phyloP scores from a whole-genome alignment of 1,140 invertebrate genomes.

The Trachelipus rathkii region DNA sequence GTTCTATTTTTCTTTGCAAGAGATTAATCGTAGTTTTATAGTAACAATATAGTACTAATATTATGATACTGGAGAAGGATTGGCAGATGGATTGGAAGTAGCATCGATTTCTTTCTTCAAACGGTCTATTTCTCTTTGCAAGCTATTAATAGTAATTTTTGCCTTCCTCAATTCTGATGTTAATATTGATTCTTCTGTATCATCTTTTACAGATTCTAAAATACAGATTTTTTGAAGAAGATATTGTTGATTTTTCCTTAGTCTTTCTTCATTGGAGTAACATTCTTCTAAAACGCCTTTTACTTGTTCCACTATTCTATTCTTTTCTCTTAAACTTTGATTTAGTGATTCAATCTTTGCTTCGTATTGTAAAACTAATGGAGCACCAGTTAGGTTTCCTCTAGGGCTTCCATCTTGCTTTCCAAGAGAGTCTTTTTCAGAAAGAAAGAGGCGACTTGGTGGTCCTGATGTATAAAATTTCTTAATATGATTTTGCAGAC shows the following conservation, averaged over 20 bases:
- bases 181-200: conserved; percentile 29
- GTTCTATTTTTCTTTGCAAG: conserved; percentile 21
- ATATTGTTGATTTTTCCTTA: conserved; percentile 20
- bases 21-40: no score
- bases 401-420: conserved; percentile 25
- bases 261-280: conserved; percentile 26
- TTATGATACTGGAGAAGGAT: no score
- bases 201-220: conserved; percentile 33
- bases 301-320: not conserved
- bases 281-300: conserved; percentile 18
- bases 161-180: conserved; percentile 32
- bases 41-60: no score
- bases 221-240: conserved; percentile 28
- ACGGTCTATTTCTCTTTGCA: conserved; percentile 29
- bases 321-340: not conserved
- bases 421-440: not conserved
- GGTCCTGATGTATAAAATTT: not conserved
- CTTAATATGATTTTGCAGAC: not conserved
- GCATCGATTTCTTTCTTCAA: not conserved
- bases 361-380: not conserved
- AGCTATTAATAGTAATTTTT: conserved; percentile 32
- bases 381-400: not conserved
- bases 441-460: not conserved
- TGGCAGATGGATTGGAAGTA: not conserved
- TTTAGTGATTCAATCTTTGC: not conserved